Evolutionary conservation across 1,140 invertebrate genomes (phyloP).

Genomic region (Doryteuthis pealeii): DNA sequence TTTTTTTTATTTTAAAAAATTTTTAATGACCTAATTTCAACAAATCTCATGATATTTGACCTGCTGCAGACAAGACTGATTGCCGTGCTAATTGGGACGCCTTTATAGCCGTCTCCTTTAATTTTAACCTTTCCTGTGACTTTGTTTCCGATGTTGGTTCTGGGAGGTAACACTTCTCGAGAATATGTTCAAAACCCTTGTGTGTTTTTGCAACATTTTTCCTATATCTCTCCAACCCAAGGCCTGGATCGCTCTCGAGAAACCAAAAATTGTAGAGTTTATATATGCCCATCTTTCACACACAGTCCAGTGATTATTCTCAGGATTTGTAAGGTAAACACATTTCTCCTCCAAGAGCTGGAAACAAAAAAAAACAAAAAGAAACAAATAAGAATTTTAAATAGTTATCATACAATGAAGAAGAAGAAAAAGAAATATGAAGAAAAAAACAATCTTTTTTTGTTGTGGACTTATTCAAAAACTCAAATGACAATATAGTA

Average conservation of each 20-base stretch:
- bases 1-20: too few species aligned
- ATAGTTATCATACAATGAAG: too few species aligned
- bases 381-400: too few species aligned
- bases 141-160: constrained; percentile 2
- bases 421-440: too few species aligned
- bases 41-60: neutral
- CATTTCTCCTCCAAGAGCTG: constrained; percentile 84
- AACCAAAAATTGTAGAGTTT: constrained; percentile 78
- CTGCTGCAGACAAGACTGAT: neutral
- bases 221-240: constrained; percentile 83
- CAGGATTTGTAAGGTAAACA: constrained; percentile 72
- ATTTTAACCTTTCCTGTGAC: constrained; percentile 18
- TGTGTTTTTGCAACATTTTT: constrained; percentile 81
- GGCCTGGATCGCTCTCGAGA: constrained; percentile 81
- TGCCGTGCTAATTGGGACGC: constrained; percentile 31
- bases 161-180: constrained; percentile 32
- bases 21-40: too few species aligned
- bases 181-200: constrained; percentile 72
- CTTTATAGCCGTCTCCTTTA: constrained; percentile 36
- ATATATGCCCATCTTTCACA: constrained; percentile 81
- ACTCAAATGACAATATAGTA: too few species aligned
- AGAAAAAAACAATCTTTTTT: too few species aligned
- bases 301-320: constrained; percentile 74
- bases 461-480: too few species aligned
- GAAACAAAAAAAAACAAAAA: constrained; percentile 62